Evolutionary conservation across 2,797 vertebrate species (phyloP).

Genomic region (Muscicapa striata): DNA sequence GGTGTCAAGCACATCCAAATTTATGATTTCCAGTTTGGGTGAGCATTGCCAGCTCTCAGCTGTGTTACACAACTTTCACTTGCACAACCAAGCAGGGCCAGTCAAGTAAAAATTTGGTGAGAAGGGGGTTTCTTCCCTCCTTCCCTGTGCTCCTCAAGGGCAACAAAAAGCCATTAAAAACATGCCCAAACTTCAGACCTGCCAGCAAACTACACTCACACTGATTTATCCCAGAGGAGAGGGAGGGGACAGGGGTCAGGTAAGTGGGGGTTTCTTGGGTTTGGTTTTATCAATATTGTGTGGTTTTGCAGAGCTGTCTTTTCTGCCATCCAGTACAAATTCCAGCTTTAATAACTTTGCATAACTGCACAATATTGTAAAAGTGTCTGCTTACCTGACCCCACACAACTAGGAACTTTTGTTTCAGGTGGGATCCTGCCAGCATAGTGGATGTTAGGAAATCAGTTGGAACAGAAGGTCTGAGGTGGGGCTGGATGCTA

Average conservation of each 20-base stretch:
- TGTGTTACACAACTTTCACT: neutral
- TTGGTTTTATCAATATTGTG: constrained; percentile 25
- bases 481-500: neutral
- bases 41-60: neutral
- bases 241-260: neutral
- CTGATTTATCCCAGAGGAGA: neutral
- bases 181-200: neutral
- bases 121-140: neutral
- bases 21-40: neutral
- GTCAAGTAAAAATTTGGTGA: neutral
- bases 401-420: constrained; percentile 29
- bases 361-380: constrained; percentile 29
- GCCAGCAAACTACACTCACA: neutral
- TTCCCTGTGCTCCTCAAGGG: neutral
- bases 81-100: neutral
- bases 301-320: constrained; percentile 33
- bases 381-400: constrained; percentile 27
- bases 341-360: neutral
- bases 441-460: neutral
- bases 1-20: neutral
- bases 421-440: neutral
- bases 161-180: neutral
- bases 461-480: neutral
- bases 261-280: neutral
- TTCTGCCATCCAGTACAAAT: neutral